These are phyloP conservation scores for Aurelia sp. DNA, from an alignment of 30 jellyfish, hydroid and myxozoan species.

Conservation along the genomic window DNA sequence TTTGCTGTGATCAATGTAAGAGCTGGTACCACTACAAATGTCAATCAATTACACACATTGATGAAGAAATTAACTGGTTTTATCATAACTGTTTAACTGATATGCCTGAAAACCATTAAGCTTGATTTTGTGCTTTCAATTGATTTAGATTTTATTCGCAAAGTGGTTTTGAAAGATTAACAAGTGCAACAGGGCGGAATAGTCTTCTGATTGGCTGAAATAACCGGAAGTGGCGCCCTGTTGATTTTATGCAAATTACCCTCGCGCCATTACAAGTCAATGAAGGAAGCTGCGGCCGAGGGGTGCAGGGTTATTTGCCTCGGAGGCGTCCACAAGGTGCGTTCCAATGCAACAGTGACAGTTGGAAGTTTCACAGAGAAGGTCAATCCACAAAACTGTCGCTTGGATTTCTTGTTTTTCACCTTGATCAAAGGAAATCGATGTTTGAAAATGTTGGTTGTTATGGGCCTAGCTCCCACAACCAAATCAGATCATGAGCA, in stretches of 20 bases:
- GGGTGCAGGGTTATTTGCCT: slow-evolving; percentile 10
- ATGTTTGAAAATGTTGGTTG: no score
- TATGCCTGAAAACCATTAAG: slow-evolving; percentile 1
- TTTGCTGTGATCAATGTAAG: slow-evolving; percentile 36
- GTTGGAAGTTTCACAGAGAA: no score
- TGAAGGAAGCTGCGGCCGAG: slow-evolving; percentile 22
- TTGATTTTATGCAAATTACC: no score
- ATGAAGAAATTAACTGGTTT: slow-evolving; percentile 22
- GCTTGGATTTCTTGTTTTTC: not conserved
- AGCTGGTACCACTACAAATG: slow-evolving; percentile 62
- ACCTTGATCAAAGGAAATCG: not conserved
- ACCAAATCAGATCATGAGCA: no score
- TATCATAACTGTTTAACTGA: slow-evolving; percentile 23
- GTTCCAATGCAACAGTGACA: not conserved
- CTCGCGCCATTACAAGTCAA: slow-evolving; percentile 20
- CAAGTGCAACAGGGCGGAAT: slow-evolving; percentile 6
- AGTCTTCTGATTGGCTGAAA: slow-evolving; percentile 28
- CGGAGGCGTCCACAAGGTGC: not conserved
- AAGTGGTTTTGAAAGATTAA: slow-evolving; percentile 22
- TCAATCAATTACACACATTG: slow-evolving; percentile 31
- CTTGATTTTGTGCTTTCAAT: not conserved
- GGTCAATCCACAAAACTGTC: no score
- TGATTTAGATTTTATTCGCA: slow-evolving; percentile 1
- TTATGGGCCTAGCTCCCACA: no score
- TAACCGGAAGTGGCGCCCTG: not conserved